Base-by-base conservation (phyloP, 1,140 invertebrate species). In the Pinna nobilis region DNA sequence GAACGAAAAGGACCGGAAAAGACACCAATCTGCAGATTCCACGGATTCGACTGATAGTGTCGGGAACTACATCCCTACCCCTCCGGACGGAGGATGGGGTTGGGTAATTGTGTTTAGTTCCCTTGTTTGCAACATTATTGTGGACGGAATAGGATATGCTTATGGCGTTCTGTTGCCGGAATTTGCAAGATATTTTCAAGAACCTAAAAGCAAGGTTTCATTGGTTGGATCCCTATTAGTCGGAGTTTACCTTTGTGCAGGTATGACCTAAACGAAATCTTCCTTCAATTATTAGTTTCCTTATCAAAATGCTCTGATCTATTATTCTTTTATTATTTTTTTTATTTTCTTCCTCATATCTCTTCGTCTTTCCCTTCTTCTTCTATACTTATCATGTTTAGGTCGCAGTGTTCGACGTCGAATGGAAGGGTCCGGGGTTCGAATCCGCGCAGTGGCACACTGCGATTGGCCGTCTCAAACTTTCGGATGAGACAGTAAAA, bases 91-190 rank as follows among this genome's bases (percentile, higher is more conserved):
- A 35, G 95, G 95, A 20, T 96, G 70, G 92, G 96, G 82, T 91
- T 97, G 57, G 94, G 93, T 86, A 91, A 91, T 85, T 0, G 95
- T 96, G 0, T 86, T 94, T 4, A 92, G 95, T 0, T 94, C 95
- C 0, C 97, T 97, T 83, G 92, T 96, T 89, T 94, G 96, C 59
- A 97, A 96, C 84, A 90, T 97, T 28, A 96, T 97, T 76, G 95
- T 95, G 13, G 97, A 98, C 87, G 97, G 96, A 25, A 93, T 98
- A 15, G 95, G 95, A 51, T 97, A 97, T 82, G 96, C 95, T 0
- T 97, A 98, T 87, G 97, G 97, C 0, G 89, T 98, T 0, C 91
- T 98, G 18, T 96, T 95, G 81, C 93, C 94, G 0, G 94, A 97
- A 81, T 94, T 98, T 82, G 88, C 96, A 18, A 90, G 93, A 11